Base-by-base conservation (phyloP, 2,888 invertebrate species). In the Trilocha varians region DNA sequence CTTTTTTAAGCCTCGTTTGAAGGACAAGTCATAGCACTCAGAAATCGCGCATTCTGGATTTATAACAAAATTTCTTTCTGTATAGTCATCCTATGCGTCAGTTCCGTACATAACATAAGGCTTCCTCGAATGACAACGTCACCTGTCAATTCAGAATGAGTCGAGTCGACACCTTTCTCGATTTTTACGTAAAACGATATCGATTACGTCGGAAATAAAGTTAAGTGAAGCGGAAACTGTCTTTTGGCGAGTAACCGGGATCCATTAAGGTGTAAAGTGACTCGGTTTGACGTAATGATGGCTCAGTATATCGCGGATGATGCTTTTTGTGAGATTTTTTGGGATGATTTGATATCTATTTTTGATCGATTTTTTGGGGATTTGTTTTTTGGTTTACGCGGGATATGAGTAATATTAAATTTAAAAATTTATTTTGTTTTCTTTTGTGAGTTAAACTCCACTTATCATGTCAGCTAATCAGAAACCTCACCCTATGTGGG, bases 191-290 rank as follows among this genome's bases (percentile, higher is more conserved):
- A 57, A 68, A 73, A 72, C 74, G 74, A 80, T 82, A 84, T 80
- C 83, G 71, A 74, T 82, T 80, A 69, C 80, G 65, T 56, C 75
- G 84, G 84, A 84, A 83, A 74, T 78, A 62, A 62, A 62, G 71
- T 62, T 74, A 78, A 83, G 77, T 77, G 82, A 73, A 45, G 77
- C 65, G 77, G 79, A 83, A 82, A 83, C 70, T 77, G 78, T 79
- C 80, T 71, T 73, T 74, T 73, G 70, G 65, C 66, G 62, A 65
- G 62, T 66, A 68, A 66, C 68, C 63, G 62, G 62, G 67, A 65
- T 76, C 76, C 78, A 78, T 78, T 77, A 76, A 62, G 66, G 79
- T 78, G 75, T 78, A 65, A 73, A 72, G 67, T 73, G 70, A 77
- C 69, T 68, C 48, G 62, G 55, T 63, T 62, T 72, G 74, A 74